phyloP scores from a whole-genome alignment of 37 sponge, comb jelly and placozoan genomes.

The Ephydatia muelleri region DNA sequence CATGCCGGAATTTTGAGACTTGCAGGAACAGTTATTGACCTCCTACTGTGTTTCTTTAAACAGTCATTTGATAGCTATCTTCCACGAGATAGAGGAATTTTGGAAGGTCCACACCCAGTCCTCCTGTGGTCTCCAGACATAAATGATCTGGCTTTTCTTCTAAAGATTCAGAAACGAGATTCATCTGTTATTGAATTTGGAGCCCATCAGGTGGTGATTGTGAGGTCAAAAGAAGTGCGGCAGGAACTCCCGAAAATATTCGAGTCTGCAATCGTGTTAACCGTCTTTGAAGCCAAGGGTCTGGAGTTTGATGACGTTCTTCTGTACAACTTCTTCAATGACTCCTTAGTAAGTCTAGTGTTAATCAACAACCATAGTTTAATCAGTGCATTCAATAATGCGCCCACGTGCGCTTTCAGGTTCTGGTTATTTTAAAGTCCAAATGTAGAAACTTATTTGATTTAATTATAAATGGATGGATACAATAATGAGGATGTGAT shows the following conservation, averaged over 20 bases:
- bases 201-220: conserved; percentile 83
- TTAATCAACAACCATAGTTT: too few relatives aligned
- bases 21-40: conserved; percentile 73
- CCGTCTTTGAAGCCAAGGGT: conserved; percentile 88
- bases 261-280: conserved; percentile 72
- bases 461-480: too few relatives aligned
- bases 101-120: conserved; percentile 80
- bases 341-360: conserved; percentile 67
- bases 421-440: too few relatives aligned
- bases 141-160: conserved; percentile 70
- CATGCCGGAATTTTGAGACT: conserved; percentile 78
- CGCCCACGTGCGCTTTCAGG: too few relatives aligned
- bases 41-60: conserved; percentile 62
- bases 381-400: too few relatives aligned
- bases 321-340: conserved; percentile 86
- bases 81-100: conserved; percentile 69
- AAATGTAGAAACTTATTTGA: too few relatives aligned
- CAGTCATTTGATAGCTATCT: conserved; percentile 70
- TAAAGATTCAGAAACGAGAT: conserved; percentile 67
- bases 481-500: too few relatives aligned
- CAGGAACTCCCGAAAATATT: conserved; percentile 57
- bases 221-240: conserved; percentile 79
- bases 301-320: conserved; percentile 92
- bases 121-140: conserved; percentile 55
- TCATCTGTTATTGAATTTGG: conserved; percentile 86